phyloP scores from a whole-genome alignment of 2,797 vertebrate species.

The Avahi laniger region DNA sequence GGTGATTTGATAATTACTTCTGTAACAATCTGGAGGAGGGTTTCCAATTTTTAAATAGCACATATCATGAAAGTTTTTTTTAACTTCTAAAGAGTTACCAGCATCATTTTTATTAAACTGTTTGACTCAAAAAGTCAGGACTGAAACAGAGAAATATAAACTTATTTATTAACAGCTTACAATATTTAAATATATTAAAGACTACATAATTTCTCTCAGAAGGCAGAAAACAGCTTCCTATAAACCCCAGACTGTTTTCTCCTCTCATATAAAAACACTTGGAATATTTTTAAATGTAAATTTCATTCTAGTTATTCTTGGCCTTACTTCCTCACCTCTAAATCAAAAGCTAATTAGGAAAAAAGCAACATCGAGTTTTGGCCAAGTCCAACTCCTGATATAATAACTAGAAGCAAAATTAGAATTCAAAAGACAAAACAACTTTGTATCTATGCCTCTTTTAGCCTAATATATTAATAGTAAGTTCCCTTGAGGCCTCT shows the following conservation, averaged over 20 bases:
- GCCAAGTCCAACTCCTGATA: neutral
- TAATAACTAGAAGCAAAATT: neutral
- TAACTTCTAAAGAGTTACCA: neutral
- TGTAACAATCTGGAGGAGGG: neutral
- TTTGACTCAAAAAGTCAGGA: neutral
- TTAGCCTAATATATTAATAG: neutral
- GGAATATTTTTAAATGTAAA: slow-evolving; percentile 49
- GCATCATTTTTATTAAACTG: neutral
- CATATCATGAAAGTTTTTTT: neutral
- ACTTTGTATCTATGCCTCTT: neutral
- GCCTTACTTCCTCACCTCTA: neutral
- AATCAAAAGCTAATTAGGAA: slow-evolving; percentile 51
- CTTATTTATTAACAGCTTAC: neutral
- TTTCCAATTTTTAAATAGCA: neutral
- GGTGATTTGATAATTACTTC: neutral
- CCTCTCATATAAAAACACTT: neutral
- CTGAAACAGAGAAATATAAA: neutral
- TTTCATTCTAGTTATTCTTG: slow-evolving; percentile 49
- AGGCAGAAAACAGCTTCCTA: neutral
- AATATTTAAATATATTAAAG: neutral
- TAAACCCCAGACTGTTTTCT: neutral
- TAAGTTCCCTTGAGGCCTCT: neutral
- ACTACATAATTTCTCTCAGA: neutral
- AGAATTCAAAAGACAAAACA: neutral
- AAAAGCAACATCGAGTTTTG: neutral